Conservation (phyloP, 2,797 vertebrate species). For the Zalophus californianus region DNA sequence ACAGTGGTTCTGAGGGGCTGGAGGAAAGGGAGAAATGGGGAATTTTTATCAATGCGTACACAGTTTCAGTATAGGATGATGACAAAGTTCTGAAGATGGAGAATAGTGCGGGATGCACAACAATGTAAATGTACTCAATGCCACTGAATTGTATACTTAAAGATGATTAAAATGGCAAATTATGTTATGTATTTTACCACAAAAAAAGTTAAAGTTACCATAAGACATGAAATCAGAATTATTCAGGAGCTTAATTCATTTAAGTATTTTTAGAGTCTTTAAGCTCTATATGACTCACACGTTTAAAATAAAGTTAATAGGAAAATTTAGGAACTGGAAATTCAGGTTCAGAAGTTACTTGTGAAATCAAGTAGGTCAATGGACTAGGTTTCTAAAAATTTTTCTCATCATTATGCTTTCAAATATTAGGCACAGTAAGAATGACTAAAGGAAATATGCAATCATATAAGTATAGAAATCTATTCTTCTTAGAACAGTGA, state of each 20-base stretch:
- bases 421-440: not conserved
- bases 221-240: not conserved
- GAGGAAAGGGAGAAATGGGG: not conserved
- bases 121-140: not conserved
- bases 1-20: not conserved
- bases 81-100: not conserved
- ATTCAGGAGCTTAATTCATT: not conserved
- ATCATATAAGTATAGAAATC: not conserved
- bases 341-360: slow-evolving; percentile 34
- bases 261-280: not conserved
- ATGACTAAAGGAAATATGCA: not conserved
- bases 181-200: not conserved
- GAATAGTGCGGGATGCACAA: not conserved
- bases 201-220: not conserved
- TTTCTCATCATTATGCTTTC: not conserved
- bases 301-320: not conserved
- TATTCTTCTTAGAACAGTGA: not conserved
- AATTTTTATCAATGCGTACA: not conserved
- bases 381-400: not conserved
- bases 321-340: slow-evolving; percentile 42
- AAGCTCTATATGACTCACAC: not conserved
- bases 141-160: not conserved
- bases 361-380: not conserved
- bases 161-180: not conserved
- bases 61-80: not conserved